Evolutionary conservation across 35 echinoderm and acorn worm genomes (phyloP).

Genomic region (Diadema setosum): DNA sequence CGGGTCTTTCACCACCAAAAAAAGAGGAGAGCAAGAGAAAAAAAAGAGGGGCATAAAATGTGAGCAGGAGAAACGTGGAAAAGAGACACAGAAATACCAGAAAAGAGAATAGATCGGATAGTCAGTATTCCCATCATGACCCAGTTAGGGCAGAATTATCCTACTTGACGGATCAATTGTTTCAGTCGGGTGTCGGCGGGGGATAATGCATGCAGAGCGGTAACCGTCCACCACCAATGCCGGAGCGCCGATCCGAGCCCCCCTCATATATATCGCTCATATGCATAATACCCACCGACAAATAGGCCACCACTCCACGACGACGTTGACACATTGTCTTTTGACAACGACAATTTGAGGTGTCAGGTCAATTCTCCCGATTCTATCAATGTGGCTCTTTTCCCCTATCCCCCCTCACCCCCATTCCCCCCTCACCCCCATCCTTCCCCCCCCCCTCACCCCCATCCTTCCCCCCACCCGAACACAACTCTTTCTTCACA

Average conservation of each 20-base stretch:
- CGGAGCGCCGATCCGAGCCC: too few species aligned
- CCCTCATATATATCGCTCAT: too few species aligned
- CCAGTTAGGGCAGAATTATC: background rate
- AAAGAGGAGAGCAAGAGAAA: too few species aligned
- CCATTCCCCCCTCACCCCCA: background rate
- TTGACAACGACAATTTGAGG: conserved; percentile 34
- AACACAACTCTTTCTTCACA: too few species aligned
- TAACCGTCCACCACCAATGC: too few species aligned
- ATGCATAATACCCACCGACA: conserved; percentile 5
- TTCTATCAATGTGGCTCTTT: background rate
- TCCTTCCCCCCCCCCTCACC: background rate
- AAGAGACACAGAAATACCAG: too few species aligned
- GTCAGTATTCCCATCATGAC: background rate
- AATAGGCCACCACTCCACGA: background rate
- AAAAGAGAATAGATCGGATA: too few species aligned
- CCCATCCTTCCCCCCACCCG: background rate
- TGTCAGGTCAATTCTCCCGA: background rate
- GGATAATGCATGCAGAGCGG: background rate
- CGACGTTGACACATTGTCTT: conserved; percentile 18
- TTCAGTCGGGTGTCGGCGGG: background rate
- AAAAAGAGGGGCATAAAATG: too few species aligned
- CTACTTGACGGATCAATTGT: background rate
- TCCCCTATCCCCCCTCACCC: background rate
- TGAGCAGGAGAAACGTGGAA: too few species aligned
- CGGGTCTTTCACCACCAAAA: too few species aligned